A percentile compares a stretch with the other conserved stretches of the same genome.
phyloP scores from a whole-genome alignment of 2,888 invertebrate genomes.

The Electrophaes corylata region DNA sequence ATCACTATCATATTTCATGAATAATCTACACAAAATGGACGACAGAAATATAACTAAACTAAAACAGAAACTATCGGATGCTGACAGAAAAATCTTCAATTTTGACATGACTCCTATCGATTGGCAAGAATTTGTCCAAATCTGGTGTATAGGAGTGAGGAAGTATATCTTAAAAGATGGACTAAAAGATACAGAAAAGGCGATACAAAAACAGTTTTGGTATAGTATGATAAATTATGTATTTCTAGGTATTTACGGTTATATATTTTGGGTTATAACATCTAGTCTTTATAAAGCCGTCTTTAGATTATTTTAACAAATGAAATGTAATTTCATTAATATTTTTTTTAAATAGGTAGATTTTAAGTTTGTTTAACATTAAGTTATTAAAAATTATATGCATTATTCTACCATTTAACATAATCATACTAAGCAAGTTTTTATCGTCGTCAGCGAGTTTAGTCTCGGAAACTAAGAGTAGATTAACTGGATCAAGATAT shows the following conservation, averaged over 20 bases:
- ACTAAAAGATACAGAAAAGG: slow-evolving; percentile 32
- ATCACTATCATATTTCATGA: slow-evolving; percentile 31
- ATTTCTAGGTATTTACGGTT: slow-evolving; percentile 12
- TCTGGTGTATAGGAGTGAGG: slow-evolving; percentile 42
- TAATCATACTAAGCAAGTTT: no score
- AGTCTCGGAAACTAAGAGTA: no score
- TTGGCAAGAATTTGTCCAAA: slow-evolving; percentile 33
- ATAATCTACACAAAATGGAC: slow-evolving; percentile 42
- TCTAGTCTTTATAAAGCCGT: neutral
- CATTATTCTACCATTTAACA: no score
- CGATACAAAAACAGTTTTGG: slow-evolving; percentile 38
- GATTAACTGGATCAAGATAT: no score
- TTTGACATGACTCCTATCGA: slow-evolving; percentile 38
- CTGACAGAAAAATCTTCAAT: slow-evolving; percentile 44
- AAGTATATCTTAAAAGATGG: slow-evolving; percentile 42
- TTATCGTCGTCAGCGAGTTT: no score
- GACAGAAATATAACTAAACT: slow-evolving; percentile 39
- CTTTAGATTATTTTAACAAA: slow-evolving; percentile 1
- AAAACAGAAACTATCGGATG: slow-evolving; percentile 24
- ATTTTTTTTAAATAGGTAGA: neutral
- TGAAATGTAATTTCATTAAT: no score
- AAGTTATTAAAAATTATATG: no score
- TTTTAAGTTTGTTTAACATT: no score
- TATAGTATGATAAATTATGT: slow-evolving; percentile 32
- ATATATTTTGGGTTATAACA: slow-evolving; percentile 3